phyloP scores from a whole-genome alignment of 2,888 invertebrate species.

The Brachypterus glaber region DNA sequence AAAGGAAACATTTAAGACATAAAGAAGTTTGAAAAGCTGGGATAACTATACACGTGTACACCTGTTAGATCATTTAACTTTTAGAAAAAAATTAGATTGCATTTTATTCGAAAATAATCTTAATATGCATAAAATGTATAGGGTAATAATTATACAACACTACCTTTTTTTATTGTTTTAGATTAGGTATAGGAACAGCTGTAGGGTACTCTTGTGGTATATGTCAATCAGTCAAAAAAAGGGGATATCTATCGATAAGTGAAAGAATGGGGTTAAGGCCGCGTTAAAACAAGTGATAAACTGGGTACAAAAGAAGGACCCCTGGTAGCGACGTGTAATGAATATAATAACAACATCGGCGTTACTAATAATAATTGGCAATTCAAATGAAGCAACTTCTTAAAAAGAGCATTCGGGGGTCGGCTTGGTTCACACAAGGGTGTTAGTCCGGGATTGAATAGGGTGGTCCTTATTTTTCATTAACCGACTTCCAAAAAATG shows the following conservation, averaged over 20 bases:
- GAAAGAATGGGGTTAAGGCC: conserved; percentile 25
- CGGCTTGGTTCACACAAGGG: conserved; percentile 24
- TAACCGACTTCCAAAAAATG: no score
- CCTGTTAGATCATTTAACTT: no score
- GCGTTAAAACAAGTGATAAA: conserved; percentile 30
- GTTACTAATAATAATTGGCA: conserved; percentile 31
- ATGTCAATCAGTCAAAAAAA: conserved; percentile 22
- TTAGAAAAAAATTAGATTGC: no score
- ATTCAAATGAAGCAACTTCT: conserved; percentile 28
- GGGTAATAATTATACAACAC: no score
- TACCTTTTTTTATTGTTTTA: conserved; percentile 16
- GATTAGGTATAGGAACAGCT: conserved; percentile 18
- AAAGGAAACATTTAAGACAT: no score
- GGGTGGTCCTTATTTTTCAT: no score
- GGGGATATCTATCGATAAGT: conserved; percentile 21
- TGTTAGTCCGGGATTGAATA: no score
- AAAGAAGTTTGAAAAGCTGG: no score
- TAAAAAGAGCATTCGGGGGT: conserved; percentile 30
- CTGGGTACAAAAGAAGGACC: conserved; percentile 19
- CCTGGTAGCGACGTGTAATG: conserved; percentile 28
- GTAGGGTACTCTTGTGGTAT: conserved; percentile 20
- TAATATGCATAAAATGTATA: no score
- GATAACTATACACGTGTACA: no score
- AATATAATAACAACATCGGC: conserved; percentile 33
- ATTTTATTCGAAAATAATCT: no score